A percentile compares a stretch with the other conserved stretches of the same genome.
phyloP scores from a whole-genome alignment of 2,888 invertebrate species.

The Drosophila macrospina region DNA sequence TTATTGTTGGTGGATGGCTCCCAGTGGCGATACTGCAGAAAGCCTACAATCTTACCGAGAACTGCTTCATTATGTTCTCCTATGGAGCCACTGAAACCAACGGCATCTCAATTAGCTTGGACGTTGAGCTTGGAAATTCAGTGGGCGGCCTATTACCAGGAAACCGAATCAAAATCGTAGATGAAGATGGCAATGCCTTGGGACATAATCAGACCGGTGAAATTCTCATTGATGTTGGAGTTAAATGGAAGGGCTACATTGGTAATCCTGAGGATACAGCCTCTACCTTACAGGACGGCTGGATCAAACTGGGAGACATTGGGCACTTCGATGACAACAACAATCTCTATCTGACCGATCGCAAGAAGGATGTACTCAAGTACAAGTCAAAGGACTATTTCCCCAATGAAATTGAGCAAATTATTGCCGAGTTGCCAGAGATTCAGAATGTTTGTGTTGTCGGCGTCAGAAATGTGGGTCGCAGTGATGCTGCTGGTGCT shows the following conservation, averaged over 20 bases:
- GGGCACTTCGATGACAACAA: constrained; percentile 82
- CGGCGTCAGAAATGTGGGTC: constrained; percentile 68
- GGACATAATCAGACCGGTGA: constrained; percentile 73
- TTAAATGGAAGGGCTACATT: constrained; percentile 78
- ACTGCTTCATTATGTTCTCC: constrained; percentile 39
- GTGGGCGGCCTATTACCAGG: constrained; percentile 68
- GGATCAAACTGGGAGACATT: constrained; percentile 81
- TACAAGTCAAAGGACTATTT: constrained; percentile 75
- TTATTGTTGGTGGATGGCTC: constrained; percentile 59
- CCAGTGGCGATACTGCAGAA: constrained; percentile 33
- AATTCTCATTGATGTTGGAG: constrained; percentile 58
- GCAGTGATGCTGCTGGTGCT: constrained; percentile 78
- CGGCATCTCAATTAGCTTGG: constrained; percentile 49
- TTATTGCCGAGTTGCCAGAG: constrained; percentile 71
- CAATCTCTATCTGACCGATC: constrained; percentile 72
- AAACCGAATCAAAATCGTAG: constrained; percentile 63
- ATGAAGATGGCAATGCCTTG: constrained; percentile 66
- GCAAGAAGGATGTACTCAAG: constrained; percentile 82
- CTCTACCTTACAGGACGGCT: constrained; percentile 64
- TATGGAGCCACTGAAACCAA: constrained; percentile 69
- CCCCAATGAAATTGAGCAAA: constrained; percentile 77
- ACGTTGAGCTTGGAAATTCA: constrained; percentile 47
- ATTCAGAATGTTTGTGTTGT: constrained; percentile 76
- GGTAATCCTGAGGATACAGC: constrained; percentile 65
- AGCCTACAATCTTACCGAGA: constrained; percentile 43